These are phyloP conservation scores for Galaxea fascicularis DNA, from an alignment of 92 coral and sea anemone genomes.

Conservation along the genomic window DNA sequence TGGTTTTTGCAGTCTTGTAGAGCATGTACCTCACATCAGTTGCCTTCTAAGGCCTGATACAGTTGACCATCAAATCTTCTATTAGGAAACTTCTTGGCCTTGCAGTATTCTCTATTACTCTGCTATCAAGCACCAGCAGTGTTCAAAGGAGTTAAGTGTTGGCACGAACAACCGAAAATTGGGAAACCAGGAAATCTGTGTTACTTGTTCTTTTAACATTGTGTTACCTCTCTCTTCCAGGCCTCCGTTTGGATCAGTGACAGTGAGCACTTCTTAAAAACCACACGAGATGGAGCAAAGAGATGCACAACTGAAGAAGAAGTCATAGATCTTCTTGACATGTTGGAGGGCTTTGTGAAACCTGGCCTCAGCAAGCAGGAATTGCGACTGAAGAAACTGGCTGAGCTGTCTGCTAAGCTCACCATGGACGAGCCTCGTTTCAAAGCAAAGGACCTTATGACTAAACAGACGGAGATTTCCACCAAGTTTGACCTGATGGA, in stretches of 20 bases:
- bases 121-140: too few relatives aligned
- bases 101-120: too few relatives aligned
- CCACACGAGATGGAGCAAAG: constrained; percentile 86
- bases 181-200: too few relatives aligned
- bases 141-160: too few relatives aligned
- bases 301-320: constrained; percentile 93
- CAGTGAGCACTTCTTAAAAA: constrained; percentile 93
- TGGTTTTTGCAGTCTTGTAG: neutral
- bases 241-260: constrained; percentile 95
- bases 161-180: too few relatives aligned
- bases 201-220: neutral
- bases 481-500: constrained; percentile 94
- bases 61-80: too few relatives aligned
- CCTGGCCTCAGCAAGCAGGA: constrained; percentile 98
- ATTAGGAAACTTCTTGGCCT: too few relatives aligned
- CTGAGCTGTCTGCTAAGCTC: constrained; percentile 93
- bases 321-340: constrained; percentile 83
- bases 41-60: too few relatives aligned
- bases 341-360: constrained; percentile 89
- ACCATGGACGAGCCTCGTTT: constrained; percentile 83
- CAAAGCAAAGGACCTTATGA: constrained; percentile 82
- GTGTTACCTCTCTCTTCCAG: constrained; percentile 36
- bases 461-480: constrained; percentile 82
- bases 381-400: constrained; percentile 84
- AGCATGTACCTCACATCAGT: too few relatives aligned